Percentiles rank a stretch among this genome's conserved stretches.
phyloP scores from a whole-genome alignment of 2,797 vertebrate species.

The Cryptoprocta ferox region DNA sequence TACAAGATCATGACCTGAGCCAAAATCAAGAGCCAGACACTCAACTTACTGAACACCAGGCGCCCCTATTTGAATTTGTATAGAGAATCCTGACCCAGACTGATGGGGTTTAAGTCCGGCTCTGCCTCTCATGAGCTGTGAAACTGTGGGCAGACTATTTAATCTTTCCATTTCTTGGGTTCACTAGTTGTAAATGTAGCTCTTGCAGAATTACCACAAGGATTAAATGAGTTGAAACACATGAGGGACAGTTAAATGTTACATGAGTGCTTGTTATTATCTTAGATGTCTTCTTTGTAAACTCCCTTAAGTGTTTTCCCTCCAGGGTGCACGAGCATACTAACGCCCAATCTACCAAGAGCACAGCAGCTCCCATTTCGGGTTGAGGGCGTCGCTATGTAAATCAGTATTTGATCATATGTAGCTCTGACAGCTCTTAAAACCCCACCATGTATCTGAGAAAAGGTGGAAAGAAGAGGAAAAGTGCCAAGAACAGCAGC shows the following conservation, averaged over 20 bases:
- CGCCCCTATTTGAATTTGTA: neutral
- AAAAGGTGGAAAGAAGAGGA: neutral
- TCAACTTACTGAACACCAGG: too few species aligned
- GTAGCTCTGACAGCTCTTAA: neutral
- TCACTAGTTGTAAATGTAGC: neutral
- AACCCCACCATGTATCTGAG: neutral
- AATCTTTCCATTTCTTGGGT: neutral
- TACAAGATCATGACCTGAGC: too few species aligned
- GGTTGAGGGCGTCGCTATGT: neutral
- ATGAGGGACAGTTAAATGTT: neutral
- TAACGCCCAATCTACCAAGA: neutral
- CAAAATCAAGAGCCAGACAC: too few species aligned
- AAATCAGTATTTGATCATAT: neutral
- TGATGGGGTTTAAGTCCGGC: neutral
- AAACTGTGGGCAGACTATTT: neutral
- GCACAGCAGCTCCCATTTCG: neutral
- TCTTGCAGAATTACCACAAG: neutral
- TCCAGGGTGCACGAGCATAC: too few species aligned
- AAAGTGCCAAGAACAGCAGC: neutral
- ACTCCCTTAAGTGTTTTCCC: neutral
- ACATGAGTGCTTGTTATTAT: neutral
- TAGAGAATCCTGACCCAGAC: neutral
- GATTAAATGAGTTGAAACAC: neutral
- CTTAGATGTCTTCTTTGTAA: neutral
- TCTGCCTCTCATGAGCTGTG: neutral